phyloP scores from a whole-genome alignment of 1,140 invertebrate species.

The Glomeris maerens region DNA sequence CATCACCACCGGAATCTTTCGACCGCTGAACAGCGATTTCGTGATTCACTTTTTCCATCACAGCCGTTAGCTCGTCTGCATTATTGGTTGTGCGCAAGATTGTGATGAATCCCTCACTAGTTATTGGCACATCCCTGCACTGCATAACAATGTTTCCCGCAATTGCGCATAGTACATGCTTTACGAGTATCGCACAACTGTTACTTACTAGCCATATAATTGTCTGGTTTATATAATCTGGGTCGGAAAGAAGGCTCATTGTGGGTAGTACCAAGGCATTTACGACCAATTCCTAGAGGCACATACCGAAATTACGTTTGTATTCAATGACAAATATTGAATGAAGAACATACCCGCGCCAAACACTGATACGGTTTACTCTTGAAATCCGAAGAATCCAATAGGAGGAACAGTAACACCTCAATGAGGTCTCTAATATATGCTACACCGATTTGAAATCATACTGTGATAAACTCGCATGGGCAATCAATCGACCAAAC shows the following conservation, averaged over 20 bases:
- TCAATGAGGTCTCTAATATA: conserved; percentile 72
- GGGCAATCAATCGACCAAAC: conserved; percentile 2
- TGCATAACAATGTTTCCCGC: conserved; percentile 28
- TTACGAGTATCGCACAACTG: conserved; percentile 6
- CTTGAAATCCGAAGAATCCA: conserved; percentile 71
- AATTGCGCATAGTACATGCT: neutral
- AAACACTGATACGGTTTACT: conserved; percentile 63
- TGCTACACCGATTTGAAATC: conserved; percentile 37
- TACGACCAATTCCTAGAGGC: conserved; percentile 60
- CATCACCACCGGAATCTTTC: conserved; percentile 64
- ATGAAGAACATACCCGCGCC: conserved; percentile 27
- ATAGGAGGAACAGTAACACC: conserved; percentile 63
- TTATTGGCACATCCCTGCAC: conserved; percentile 59
- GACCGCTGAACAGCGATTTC: conserved; percentile 64
- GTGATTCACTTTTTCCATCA: conserved; percentile 56
- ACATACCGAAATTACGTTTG: conserved; percentile 16
- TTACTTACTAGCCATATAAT: conserved; percentile 74
- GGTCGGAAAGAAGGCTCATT: conserved; percentile 69
- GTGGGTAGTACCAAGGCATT: conserved; percentile 63
- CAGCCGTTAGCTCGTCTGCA: conserved; percentile 62
- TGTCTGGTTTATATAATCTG: conserved; percentile 85
- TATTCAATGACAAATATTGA: conserved; percentile 3
- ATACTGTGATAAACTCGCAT: conserved; percentile 12
- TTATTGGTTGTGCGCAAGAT: conserved; percentile 60
- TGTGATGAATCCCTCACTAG: conserved; percentile 66